phyloP scores from a whole-genome alignment of 2,888 invertebrate genomes.

The Steinernema scapterisci region DNA sequence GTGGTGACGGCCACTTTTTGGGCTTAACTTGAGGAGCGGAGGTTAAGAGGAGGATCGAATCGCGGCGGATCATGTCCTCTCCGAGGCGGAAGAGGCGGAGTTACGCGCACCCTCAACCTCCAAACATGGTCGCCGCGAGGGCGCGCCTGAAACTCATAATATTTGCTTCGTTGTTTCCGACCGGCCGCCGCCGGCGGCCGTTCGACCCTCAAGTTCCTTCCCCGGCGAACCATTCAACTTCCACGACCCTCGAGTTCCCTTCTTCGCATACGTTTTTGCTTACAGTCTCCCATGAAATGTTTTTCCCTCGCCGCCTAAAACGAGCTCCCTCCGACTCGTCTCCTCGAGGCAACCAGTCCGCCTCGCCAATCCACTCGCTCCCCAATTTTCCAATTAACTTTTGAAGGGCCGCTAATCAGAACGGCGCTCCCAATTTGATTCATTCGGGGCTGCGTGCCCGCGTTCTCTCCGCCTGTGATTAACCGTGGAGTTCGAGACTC shows the following conservation, averaged over 20 bases:
- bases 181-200: background rate
- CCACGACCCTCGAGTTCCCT: background rate
- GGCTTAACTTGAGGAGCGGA: background rate
- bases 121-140: conserved; percentile 4
- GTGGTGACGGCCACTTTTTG: background rate
- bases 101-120: background rate
- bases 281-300: background rate
- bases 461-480: background rate
- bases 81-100: background rate
- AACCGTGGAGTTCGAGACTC: conserved; percentile 3
- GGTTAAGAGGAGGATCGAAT: conserved; percentile 7
- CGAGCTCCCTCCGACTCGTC: background rate
- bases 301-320: background rate
- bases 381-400: conserved; percentile 31
- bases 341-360: conserved; percentile 24
- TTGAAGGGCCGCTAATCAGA: conserved; percentile 32
- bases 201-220: background rate
- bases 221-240: background rate
- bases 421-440: conserved; percentile 4
- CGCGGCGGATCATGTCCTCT: background rate
- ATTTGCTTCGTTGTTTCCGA: conserved; percentile 15
- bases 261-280: background rate
- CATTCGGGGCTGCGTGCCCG: background rate
- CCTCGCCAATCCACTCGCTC: background rate
- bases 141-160: conserved; percentile 22